Evolutionary conservation across 2,888 invertebrate species (phyloP).

Genomic region (Tachina grossa): DNA sequence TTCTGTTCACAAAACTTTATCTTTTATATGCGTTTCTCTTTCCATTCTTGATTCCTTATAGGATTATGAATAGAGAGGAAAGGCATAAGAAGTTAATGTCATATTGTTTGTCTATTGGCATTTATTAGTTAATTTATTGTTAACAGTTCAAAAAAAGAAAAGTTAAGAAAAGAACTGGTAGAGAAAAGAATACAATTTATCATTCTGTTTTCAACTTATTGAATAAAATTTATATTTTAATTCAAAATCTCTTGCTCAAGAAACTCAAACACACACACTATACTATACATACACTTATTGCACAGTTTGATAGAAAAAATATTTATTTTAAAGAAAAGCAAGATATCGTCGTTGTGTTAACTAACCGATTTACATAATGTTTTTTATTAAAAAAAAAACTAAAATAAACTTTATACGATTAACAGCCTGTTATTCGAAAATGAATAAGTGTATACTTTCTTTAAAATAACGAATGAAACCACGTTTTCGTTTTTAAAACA

Average conservation of each 20-base stretch:
- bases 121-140: slow-evolving; percentile 35
- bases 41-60: not conserved
- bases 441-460: too few species aligned
- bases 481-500: too few species aligned
- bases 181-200: not conserved
- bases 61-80: not conserved
- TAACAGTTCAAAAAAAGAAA: not conserved
- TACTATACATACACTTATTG: not conserved
- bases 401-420: too few species aligned
- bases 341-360: too few species aligned
- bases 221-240: slow-evolving; percentile 4
- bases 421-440: too few species aligned
- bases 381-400: too few species aligned
- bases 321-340: not conserved
- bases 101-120: slow-evolving; percentile 25
- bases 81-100: not conserved
- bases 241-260: not conserved
- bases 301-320: not conserved
- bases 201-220: not conserved
- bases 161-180: not conserved
- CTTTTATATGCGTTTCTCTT: not conserved
- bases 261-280: not conserved
- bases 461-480: too few species aligned
- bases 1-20: not conserved
- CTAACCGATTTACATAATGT: too few species aligned